Base-by-base conservation (phyloP, 2,888 invertebrate species). In the Cheilosia scutellata region DNA sequence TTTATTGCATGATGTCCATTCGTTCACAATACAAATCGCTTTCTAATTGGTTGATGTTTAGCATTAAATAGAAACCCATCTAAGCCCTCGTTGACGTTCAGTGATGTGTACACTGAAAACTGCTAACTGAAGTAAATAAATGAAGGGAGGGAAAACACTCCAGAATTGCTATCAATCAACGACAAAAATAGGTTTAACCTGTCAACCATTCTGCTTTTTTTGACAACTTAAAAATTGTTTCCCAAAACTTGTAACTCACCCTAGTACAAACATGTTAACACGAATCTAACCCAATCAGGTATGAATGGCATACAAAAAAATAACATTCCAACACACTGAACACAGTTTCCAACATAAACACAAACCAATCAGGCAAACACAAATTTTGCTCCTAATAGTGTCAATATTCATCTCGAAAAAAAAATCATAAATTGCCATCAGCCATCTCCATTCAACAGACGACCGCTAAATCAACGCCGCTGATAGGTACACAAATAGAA, bases 401-500 rank as follows among this genome's bases (percentile, higher is more conserved):
- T 76, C 76, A 82, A 86, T 82, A 86, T 82, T 63, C 71, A 66
- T 47, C 29, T 42, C 49, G 3, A 37, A 42, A 66, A 72, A 53
- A 62, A 33, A 42, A 51, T 82, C 68, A 68, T 72, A 82, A 86
- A 86, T 86, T 86, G 82, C 86, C 86, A 86, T 82, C 82, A 82
- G 82, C 86, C 86, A 86, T 82, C 82, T 86, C 86, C 68, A 77
- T 77, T 86, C 82, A 68, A 62, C 72, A 72, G 25, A 37, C 60
- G 55, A 82, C 86, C 86, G 86, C 86, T 86, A 86, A 86, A 86
- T 86, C 80, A 86, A 86, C 77, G 66, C 68, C 72, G 47, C 76
- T 82, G 86, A 86, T 86, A 82, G 82, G 82, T 82, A 86, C 86
- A 86, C 82, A 86, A 86, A 86, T 72, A 82, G 82, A 44, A 77